Base-by-base conservation (phyloP, 2,113 vertebrate genomes). In the Epinephelus fuscoguttatus region DNA sequence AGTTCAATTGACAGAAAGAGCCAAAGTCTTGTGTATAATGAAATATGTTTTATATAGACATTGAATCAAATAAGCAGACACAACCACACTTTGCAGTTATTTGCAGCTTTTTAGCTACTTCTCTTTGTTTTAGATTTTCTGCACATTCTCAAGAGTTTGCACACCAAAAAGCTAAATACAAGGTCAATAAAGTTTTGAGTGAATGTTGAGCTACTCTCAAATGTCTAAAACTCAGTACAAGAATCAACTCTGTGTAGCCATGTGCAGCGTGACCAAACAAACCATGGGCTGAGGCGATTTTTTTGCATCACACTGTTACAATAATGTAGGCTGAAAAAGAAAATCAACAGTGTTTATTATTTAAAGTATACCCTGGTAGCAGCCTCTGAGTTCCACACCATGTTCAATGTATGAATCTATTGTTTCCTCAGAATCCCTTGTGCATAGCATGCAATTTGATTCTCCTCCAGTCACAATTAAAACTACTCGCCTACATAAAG, bases 381-480 rank as follows among this genome's bases (percentile, higher is more conserved):
- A 72, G 56, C 70, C 49, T 25, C 47, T 73, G 40, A 30, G 37
- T 60, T 72, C 40, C 40, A 47, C 55, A 47, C 19, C n/a, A 59
- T 2, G 17, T 9, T 33, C 53, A 23, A 30, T 42, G 37, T 15
- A 53, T 71, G n/a, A 70, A 70, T 23, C 33, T 33, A 71, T 45
- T 71, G n/a, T 57, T 42, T 40, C 53, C 53, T 18, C 49, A 37
- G 67, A n/a, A 33, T 68, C 25, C 17, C 66, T 13, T 15, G 50
- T 53, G 49, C 19, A 37, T 33, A 33, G 27, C 12, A 23, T 23
- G 13, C 52, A 11, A 42, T 42, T 14, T 19, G 25, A 21, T 47
- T 30, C 12, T 30, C 18, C 9, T 4, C 10, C 27, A 33, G 49
- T 55, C 49, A 53, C 19, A 70, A 15, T 37, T 6, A 70, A 14